Evolutionary conservation across 2,113 vertebrate genomes (phyloP).

Genomic region (Lipotes vexillifer): DNA sequence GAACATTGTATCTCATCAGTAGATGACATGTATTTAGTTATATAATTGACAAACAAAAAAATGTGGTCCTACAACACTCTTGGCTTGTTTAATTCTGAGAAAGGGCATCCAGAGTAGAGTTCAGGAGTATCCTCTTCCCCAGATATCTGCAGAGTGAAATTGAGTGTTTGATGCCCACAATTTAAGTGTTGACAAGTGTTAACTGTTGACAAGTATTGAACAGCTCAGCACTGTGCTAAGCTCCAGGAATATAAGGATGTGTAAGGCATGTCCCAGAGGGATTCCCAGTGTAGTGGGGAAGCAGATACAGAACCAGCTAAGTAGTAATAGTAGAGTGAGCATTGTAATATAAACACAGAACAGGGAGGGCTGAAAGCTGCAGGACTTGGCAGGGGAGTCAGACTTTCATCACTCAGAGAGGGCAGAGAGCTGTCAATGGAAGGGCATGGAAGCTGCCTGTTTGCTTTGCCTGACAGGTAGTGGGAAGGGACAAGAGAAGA

Average conservation of each 20-base stretch:
- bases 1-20: neutral
- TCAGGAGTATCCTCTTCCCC: neutral
- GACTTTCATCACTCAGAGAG: neutral
- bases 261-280: neutral
- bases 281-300: neutral
- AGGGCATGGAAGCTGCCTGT: neutral
- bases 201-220: neutral
- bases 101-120: neutral
- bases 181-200: neutral
- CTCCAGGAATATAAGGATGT: neutral
- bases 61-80: neutral
- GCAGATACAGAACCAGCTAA: neutral
- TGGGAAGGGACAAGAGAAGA: neutral
- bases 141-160: neutral
- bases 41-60: neutral
- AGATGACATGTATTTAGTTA: neutral
- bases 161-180: neutral
- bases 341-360: neutral
- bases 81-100: neutral
- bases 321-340: neutral
- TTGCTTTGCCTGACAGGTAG: neutral
- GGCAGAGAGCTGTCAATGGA: neutral
- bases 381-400: neutral
- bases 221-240: neutral
- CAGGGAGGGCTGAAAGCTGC: neutral